Evolutionary conservation across 2,888 invertebrate genomes (phyloP).

Genomic region (Thecophora atra): DNA sequence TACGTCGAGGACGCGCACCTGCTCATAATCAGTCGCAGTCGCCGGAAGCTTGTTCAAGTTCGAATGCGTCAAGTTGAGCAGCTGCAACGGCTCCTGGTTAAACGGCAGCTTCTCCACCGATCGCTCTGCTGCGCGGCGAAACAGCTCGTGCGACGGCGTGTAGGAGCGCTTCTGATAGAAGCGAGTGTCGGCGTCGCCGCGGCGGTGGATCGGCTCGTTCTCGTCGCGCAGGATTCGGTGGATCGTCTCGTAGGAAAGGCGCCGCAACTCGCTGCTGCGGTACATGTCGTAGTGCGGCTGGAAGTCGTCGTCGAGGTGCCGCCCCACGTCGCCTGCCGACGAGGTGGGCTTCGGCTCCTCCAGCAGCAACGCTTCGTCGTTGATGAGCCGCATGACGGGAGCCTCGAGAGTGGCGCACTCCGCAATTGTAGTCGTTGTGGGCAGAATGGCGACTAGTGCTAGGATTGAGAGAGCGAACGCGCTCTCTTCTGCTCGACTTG

Average conservation of each 20-base stretch:
- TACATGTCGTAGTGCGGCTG: slow-evolving; percentile 50
- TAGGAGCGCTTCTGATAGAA: slow-evolving; percentile 54
- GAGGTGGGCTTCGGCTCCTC: slow-evolving; percentile 40
- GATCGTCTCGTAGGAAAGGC: slow-evolving; percentile 60
- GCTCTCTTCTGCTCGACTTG: slow-evolving; percentile 33
- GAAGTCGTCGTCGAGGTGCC: slow-evolving; percentile 46
- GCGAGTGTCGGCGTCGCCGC: slow-evolving; percentile 52
- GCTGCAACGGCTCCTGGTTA: slow-evolving; percentile 1
- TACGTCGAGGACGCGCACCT: slow-evolving; percentile 49
- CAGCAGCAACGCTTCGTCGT: slow-evolving; percentile 49
- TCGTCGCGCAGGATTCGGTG: slow-evolving; percentile 63
- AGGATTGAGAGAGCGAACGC: slow-evolving; percentile 28
- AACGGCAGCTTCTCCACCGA: not conserved
- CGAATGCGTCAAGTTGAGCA: slow-evolving; percentile 32
- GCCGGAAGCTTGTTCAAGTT: slow-evolving; percentile 24
- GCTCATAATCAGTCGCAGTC: not conserved
- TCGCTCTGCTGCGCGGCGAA: slow-evolving; percentile 43
- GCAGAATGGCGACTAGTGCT: not conserved
- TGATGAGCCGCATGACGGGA: slow-evolving; percentile 49
- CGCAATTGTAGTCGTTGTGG: slow-evolving; percentile 28
- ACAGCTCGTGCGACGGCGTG: slow-evolving; percentile 47
- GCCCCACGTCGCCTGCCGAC: not conserved
- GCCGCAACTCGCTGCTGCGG: slow-evolving; percentile 51
- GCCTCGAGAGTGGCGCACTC: slow-evolving; percentile 51
- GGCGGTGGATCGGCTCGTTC: slow-evolving; percentile 57